Conservation (phyloP, 2,113 vertebrate species). For the Myxocyprinus asiaticus region DNA sequence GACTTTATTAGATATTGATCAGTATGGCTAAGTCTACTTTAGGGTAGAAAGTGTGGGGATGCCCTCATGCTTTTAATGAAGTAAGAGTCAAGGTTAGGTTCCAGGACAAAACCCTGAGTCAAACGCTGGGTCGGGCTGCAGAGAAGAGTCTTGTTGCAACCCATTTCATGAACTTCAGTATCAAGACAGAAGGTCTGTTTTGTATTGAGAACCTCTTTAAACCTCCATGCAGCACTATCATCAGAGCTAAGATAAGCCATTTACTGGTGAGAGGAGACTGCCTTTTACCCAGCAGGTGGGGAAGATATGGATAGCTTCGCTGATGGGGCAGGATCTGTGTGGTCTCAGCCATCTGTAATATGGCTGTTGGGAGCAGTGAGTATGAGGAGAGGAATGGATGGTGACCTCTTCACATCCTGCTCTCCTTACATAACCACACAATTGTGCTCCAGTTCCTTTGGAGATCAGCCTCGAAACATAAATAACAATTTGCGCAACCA, state of each 20-base stretch:
- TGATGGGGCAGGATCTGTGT: slow-evolving; percentile 41
- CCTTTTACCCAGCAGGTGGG: slow-evolving; percentile 48
- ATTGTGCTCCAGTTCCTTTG: slow-evolving; percentile 71
- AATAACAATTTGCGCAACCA: slow-evolving; percentile 44
- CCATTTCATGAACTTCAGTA: background rate
- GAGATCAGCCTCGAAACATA: slow-evolving; percentile 55
- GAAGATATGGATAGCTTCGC: slow-evolving; percentile 20
- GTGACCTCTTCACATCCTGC: slow-evolving; percentile 65
- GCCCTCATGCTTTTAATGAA: background rate
- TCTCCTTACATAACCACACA: slow-evolving; percentile 69
- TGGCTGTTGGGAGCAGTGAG: slow-evolving; percentile 39
- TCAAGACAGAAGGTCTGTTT: background rate
- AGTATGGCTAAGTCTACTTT: background rate
- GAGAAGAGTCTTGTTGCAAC: background rate
- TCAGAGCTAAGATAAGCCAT: slow-evolving; percentile 12
- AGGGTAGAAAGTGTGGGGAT: background rate
- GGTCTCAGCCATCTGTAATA: slow-evolving; percentile 9
- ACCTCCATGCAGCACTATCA: background rate
- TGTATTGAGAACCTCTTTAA: background rate
- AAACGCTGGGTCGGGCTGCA: background rate
- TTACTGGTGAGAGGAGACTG: background rate
- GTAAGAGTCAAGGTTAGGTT: background rate
- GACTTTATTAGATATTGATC: background rate
- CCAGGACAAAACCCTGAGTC: background rate
- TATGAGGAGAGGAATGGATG: slow-evolving; percentile 60